Conservation (phyloP, 2,797 vertebrate genomes). For the Simalia tracyae region DNA sequence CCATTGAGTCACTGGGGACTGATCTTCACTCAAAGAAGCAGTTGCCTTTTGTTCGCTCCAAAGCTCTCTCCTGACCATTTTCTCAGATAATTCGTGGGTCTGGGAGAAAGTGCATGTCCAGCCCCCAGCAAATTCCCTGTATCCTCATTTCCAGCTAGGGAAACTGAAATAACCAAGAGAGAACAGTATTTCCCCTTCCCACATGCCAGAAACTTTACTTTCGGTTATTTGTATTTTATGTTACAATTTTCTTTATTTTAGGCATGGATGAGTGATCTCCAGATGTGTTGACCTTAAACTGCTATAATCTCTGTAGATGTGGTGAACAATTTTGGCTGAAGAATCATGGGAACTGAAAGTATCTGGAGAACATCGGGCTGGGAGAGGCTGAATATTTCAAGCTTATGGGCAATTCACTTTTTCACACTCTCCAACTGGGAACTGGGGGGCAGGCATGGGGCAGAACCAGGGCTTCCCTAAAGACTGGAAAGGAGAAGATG, state of each 20-base stretch:
- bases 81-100: no score
- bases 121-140: no score
- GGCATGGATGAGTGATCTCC: not conserved
- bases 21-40: no score
- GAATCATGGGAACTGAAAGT: not conserved
- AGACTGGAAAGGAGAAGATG: not conserved
- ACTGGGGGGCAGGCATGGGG: not conserved
- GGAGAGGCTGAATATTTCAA: not conserved
- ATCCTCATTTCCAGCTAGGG: no score
- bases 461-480: not conserved
- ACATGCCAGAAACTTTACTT: not conserved
- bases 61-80: no score
- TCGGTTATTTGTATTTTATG: not conserved
- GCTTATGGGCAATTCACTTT: not conserved
- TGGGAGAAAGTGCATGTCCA: no score
- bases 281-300: not conserved
- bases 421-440: not conserved
- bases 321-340: not conserved
- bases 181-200: not conserved
- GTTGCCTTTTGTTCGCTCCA: no score
- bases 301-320: not conserved
- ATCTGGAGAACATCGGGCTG: not conserved
- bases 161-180: no score
- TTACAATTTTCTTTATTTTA: not conserved
- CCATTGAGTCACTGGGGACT: no score